phyloP scores from a whole-genome alignment of 2,888 invertebrate species.

The Scrobipalpa atriplicella region DNA sequence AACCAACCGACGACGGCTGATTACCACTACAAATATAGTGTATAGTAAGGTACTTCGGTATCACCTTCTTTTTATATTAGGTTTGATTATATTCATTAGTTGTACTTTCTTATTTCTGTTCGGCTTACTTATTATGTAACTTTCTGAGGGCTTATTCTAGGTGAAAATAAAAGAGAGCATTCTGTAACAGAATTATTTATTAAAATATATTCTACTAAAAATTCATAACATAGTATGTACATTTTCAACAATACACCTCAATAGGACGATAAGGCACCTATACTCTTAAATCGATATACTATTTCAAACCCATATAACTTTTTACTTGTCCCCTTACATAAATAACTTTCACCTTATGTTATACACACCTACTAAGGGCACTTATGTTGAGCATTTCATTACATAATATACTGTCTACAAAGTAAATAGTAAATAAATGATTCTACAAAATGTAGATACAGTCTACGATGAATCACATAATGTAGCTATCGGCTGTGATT shows the following conservation, averaged over 20 bases:
- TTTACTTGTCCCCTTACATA: constrained; percentile 50
- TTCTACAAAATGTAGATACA: constrained; percentile 38
- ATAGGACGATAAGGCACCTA: constrained; percentile 75
- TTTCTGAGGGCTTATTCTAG: constrained; percentile 5
- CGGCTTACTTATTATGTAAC: not conserved
- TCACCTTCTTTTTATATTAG: too few species aligned
- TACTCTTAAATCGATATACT: constrained; percentile 36
- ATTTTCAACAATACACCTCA: constrained; percentile 76
- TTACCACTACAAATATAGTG: too few species aligned
- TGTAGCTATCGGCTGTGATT: constrained; percentile 30
- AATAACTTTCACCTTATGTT: constrained; percentile 66
- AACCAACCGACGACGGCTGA: constrained; percentile 44
- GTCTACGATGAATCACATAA: constrained; percentile 39
- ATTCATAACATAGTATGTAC: constrained; percentile 79
- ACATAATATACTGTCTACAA: constrained; percentile 30
- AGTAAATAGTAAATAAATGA: constrained; percentile 28
- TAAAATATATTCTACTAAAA: constrained; percentile 75
- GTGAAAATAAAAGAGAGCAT: constrained; percentile 43
- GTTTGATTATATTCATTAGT: too few species aligned
- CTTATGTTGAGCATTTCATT: constrained; percentile 71
- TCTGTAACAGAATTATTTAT: constrained; percentile 72
- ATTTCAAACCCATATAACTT: constrained; percentile 53
- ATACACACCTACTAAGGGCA: constrained; percentile 55
- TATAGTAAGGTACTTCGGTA: too few species aligned
- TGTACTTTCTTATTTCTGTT: too few species aligned